Conservation (phyloP, 1,140 invertebrate species). For the Maniola jurtina region DNA sequence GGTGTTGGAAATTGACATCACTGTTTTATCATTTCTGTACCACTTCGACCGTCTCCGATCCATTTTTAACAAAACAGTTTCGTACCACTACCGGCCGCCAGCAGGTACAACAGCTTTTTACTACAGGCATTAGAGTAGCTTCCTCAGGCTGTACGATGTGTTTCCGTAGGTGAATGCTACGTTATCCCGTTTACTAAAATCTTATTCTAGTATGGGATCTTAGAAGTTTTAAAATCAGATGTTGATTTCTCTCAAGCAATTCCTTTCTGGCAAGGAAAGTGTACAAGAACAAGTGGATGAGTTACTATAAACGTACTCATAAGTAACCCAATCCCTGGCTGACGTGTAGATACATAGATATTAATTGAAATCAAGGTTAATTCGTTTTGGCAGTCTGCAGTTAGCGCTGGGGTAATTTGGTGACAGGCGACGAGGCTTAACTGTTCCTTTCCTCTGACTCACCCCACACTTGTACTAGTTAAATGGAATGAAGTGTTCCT, state of each 20-base stretch:
- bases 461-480: conserved; percentile 40
- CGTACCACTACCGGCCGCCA: too few species aligned
- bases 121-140: too few species aligned
- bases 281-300: neutral
- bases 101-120: too few species aligned
- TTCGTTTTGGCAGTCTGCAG: conserved; percentile 31
- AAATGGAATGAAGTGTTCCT: conserved; percentile 39
- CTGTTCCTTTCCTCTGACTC: conserved; percentile 60
- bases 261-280: neutral
- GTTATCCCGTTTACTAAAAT: too few species aligned
- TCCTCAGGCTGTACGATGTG: too few species aligned
- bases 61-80: too few species aligned
- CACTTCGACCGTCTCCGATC: too few species aligned
- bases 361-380: conserved; percentile 32
- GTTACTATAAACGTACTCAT: conserved; percentile 18
- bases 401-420: conserved; percentile 44
- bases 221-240: too few species aligned
- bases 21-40: neutral
- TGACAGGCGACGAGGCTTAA: conserved; percentile 53
- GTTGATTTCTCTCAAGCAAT: too few species aligned
- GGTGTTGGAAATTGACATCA: neutral
- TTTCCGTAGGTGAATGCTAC: too few species aligned
- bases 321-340: neutral
- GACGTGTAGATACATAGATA: conserved; percentile 1
- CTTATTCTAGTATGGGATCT: too few species aligned